Percentiles rank a stretch among this genome's conserved stretches.
Conservation (phyloP, 2,797 vertebrate genomes). For the Amblyopsis hoosieri region DNA sequence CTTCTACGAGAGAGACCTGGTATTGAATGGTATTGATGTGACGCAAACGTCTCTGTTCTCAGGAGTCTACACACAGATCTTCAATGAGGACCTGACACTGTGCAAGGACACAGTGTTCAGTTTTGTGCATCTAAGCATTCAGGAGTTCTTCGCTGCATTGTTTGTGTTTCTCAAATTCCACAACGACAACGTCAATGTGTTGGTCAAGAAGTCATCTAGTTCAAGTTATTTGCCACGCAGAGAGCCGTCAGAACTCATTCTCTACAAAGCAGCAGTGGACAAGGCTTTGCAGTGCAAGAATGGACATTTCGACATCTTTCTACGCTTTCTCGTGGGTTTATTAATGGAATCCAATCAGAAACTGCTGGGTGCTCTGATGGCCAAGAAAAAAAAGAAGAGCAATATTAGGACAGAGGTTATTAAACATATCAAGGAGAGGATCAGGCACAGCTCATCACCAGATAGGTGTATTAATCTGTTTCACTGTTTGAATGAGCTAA, state of each 20-base stretch:
- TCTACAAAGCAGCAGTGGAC: constrained; percentile 64
- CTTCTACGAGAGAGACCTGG: constrained; percentile 68
- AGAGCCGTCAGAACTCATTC: constrained; percentile 46
- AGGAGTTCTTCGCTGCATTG: constrained; percentile 69
- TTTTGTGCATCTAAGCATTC: constrained; percentile 69
- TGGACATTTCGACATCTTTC: constrained; percentile 66
- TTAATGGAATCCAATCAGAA: constrained; percentile 59
- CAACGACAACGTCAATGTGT: constrained; percentile 57
- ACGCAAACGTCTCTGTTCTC: constrained; percentile 59
- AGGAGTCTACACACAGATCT: constrained; percentile 69
- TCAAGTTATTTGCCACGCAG: constrained; percentile 22
- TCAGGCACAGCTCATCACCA: constrained; percentile 34
- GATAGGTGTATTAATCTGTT: constrained; percentile 68
- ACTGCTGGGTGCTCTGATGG: constrained; percentile 53
- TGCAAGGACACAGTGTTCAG: constrained; percentile 62
- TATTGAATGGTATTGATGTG: constrained; percentile 37
- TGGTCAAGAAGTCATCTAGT: constrained; percentile 47
- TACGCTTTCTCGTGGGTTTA: constrained; percentile 68
- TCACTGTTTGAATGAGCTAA: constrained; percentile 67
- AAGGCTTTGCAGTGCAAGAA: constrained; percentile 44
- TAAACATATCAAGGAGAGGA: constrained; percentile 64
- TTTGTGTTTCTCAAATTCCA: constrained; percentile 64
- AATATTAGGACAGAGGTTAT: constrained; percentile 45
- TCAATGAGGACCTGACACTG: constrained; percentile 48
- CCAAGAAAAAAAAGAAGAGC: constrained; percentile 34